Percentiles rank a stretch among this genome's conserved stretches.
phyloP scores from a whole-genome alignment of 37 sponge, comb jelly and placozoan species.

The Geodia barretti region DNA sequence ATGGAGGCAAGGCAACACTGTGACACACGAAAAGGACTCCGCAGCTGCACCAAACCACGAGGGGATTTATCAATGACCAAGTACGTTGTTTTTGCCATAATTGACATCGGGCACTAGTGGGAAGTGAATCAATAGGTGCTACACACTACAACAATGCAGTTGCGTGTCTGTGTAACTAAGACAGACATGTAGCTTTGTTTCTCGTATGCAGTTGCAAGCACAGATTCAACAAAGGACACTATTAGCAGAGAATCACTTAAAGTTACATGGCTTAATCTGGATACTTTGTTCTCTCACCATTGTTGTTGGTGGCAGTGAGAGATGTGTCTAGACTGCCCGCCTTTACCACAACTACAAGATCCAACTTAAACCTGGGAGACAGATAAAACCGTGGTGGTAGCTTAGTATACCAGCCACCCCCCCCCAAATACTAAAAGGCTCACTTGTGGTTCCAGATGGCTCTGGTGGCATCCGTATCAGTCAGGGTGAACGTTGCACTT shows the following conservation, averaged over 20 bases:
- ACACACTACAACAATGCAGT: no score
- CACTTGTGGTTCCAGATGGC: constrained; percentile 73
- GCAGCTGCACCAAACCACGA: constrained; percentile 17
- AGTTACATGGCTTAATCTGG: no score
- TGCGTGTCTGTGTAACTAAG: not conserved
- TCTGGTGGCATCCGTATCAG: constrained; percentile 75
- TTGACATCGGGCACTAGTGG: no score
- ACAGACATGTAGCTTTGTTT: not conserved
- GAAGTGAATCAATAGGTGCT: no score
- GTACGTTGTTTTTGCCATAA: no score
- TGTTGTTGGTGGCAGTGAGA: constrained; percentile 34
- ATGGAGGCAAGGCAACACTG: constrained; percentile 71
- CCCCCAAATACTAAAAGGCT: no score
- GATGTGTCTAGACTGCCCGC: constrained; percentile 30
- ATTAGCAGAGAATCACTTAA: no score
- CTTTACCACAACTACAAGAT: constrained; percentile 55
- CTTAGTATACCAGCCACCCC: no score
- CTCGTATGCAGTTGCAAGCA: not conserved
- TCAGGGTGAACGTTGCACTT: constrained; percentile 66
- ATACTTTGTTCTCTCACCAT: no score
- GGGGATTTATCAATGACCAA: no score
- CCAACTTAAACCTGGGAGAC: constrained; percentile 64
- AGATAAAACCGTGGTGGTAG: no score
- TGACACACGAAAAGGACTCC: constrained; percentile 58
- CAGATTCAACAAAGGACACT: no score